A percentile compares a stretch with the other conserved stretches of the same genome.
These are phyloP conservation scores for Piscicola geometra DNA, from an alignment of 2,888 invertebrate species.

Conservation along the genomic window DNA sequence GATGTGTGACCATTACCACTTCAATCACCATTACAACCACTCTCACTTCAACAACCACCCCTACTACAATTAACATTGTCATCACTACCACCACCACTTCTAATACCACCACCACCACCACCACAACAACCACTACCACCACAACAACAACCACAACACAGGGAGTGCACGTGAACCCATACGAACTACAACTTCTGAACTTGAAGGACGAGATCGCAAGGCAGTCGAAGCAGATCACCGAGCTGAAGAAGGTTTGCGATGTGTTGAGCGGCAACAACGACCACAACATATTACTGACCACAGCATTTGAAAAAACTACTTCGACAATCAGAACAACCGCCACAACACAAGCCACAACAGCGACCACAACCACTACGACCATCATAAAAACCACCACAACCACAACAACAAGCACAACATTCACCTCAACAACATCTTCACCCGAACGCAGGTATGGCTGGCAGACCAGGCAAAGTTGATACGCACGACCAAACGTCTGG, in stretches of 20 bases:
- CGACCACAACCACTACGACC: too few species aligned
- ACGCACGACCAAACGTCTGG: constrained; percentile 7
- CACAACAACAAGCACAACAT: too few species aligned
- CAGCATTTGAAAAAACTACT: too few species aligned
- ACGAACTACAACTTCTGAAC: constrained; percentile 23
- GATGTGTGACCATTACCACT: neutral
- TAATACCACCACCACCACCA: neutral
- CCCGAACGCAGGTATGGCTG: constrained; percentile 13
- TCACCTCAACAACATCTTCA: neutral
- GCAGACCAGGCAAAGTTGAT: constrained; percentile 33
- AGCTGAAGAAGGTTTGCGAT: constrained; percentile 14
- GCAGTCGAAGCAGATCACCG: neutral
- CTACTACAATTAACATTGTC: too few species aligned
- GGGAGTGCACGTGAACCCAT: constrained; percentile 29
- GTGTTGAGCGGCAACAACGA: neutral
- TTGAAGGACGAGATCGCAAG: constrained; percentile 21
- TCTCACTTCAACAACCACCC: neutral
- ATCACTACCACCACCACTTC: neutral
- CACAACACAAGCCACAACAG: too few species aligned
- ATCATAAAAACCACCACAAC: too few species aligned
- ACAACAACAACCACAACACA: neutral
- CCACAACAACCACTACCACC: neutral
- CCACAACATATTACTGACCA: too few species aligned
- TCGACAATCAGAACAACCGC: too few species aligned
- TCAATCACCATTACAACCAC: neutral